Evolutionary conservation across 2,888 invertebrate species (phyloP).

Genomic region (Margaritifera margaritifera): DNA sequence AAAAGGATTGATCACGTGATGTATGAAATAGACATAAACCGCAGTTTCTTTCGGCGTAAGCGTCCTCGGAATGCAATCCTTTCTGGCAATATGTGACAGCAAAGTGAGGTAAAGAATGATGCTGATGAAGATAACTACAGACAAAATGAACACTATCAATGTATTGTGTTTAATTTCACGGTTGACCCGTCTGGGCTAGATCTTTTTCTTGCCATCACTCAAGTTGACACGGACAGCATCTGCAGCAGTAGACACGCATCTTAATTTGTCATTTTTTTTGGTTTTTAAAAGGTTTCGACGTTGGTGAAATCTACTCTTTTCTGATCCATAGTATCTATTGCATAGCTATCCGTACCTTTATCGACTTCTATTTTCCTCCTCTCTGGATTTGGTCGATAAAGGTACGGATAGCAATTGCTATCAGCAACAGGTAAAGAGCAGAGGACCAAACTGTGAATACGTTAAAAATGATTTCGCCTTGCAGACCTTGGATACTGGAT

Average conservation of each 20-base stretch:
- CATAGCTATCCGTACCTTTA: too few species aligned
- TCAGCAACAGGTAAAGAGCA: slow-evolving; percentile 46
- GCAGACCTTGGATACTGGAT: slow-evolving; percentile 19
- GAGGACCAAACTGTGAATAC: slow-evolving; percentile 38
- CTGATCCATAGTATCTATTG: too few species aligned
- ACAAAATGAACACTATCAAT: slow-evolving; percentile 27
- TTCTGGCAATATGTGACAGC: slow-evolving; percentile 18
- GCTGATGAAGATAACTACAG: slow-evolving; percentile 13
- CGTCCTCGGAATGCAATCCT: slow-evolving; percentile 10
- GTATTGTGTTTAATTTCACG: slow-evolving; percentile 15
- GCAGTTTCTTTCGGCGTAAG: slow-evolving; percentile 11
- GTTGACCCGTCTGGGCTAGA: background rate
- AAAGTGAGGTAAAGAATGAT: slow-evolving; percentile 17
- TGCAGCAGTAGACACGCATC: slow-evolving; percentile 1
- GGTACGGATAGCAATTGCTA: slow-evolving; percentile 52
- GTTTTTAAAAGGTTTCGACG: too few species aligned
- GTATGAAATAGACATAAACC: slow-evolving; percentile 32
- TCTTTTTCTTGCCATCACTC: too few species aligned
- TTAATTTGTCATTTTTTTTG: slow-evolving; percentile 5
- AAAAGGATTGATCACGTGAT: slow-evolving; percentile 31
- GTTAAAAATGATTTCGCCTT: slow-evolving; percentile 37
- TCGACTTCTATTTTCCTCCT: too few species aligned
- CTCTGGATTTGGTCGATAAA: slow-evolving; percentile 36
- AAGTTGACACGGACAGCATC: too few species aligned
- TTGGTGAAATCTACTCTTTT: too few species aligned